These are phyloP conservation scores for Lasioglossum albipes DNA, from an alignment of 1,140 invertebrate genomes.

Conservation along the genomic window DNA sequence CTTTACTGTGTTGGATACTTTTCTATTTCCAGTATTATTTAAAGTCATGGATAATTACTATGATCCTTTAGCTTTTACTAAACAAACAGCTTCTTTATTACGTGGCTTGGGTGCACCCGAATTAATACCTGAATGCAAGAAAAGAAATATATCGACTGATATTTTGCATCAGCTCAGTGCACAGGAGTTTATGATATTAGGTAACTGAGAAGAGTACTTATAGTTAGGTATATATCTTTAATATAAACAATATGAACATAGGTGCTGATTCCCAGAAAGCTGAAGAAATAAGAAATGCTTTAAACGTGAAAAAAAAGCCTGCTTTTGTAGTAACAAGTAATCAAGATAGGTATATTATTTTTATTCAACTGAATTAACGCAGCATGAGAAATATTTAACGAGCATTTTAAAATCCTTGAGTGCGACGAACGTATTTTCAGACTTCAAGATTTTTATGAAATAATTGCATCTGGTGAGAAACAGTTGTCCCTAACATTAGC, in stretches of 20 bases:
- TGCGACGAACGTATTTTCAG: not conserved
- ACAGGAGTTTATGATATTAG: slow-evolving; percentile 34
- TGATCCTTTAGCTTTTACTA: slow-evolving; percentile 39
- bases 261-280: slow-evolving; percentile 10
- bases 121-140: slow-evolving; percentile 42
- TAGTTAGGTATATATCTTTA: not conserved
- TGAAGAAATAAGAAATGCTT: slow-evolving; percentile 11
- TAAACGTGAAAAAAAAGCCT: slow-evolving; percentile 4
- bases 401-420: no score
- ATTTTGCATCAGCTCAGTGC: slow-evolving; percentile 34
- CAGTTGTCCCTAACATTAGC: slow-evolving; percentile 36
- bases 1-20: not conserved
- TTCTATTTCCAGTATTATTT: not conserved
- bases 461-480: slow-evolving; percentile 5
- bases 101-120: slow-evolving; percentile 31
- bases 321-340: not conserved
- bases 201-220: slow-evolving; percentile 14
- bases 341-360: slow-evolving; percentile 16
- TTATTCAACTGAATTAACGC: not conserved
- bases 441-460: slow-evolving; percentile 17
- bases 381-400: no score
- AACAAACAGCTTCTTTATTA: slow-evolving; percentile 38
- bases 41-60: not conserved
- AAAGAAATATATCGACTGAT: slow-evolving; percentile 45
- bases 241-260: not conserved